Percentiles rank a stretch among this genome's conserved stretches.
Conservation (phyloP, 2,113 vertebrate species). For the Sakesphorus luctuosus region DNA sequence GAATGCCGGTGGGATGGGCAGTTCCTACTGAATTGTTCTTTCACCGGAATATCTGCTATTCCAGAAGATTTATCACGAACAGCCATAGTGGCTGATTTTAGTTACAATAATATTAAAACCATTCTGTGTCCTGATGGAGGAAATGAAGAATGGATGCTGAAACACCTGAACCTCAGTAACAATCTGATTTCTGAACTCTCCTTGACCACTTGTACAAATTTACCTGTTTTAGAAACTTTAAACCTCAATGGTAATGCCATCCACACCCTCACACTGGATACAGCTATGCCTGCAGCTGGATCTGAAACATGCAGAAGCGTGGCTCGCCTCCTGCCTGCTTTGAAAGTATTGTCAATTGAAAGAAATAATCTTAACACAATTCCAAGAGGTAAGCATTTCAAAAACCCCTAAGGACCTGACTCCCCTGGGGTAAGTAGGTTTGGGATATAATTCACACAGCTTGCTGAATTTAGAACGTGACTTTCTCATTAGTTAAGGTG, state of each 20-base stretch:
- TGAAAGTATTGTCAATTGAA: conserved; percentile 76
- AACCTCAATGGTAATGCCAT: conserved; percentile 57
- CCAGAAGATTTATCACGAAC: not conserved
- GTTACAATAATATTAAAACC: conserved; percentile 12
- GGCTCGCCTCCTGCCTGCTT: not conserved
- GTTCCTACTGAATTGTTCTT: conserved; percentile 53
- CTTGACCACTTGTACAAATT: conserved; percentile 12
- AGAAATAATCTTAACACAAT: conserved; percentile 80
- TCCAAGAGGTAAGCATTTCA: conserved; percentile 82
- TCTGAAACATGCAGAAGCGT: not conserved
- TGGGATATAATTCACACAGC: not conserved
- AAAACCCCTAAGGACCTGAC: not conserved
- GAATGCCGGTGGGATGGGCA: conserved; percentile 9
- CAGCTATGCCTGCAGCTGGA: not conserved
- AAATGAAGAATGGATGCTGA: conserved; percentile 19
- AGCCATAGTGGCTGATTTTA: not conserved
- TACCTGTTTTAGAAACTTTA: conserved; percentile 59
- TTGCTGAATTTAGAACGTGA: not conserved
- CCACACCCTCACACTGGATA: not conserved
- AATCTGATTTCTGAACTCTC: conserved; percentile 48
- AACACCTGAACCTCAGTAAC: conserved; percentile 69
- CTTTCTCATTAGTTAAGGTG: not conserved
- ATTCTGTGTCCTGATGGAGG: not conserved
- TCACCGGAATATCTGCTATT: not conserved
- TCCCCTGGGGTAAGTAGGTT: not conserved